Evolutionary conservation across 2,113 vertebrate species (phyloP).

Genomic region (Thunnus maccoyii): DNA sequence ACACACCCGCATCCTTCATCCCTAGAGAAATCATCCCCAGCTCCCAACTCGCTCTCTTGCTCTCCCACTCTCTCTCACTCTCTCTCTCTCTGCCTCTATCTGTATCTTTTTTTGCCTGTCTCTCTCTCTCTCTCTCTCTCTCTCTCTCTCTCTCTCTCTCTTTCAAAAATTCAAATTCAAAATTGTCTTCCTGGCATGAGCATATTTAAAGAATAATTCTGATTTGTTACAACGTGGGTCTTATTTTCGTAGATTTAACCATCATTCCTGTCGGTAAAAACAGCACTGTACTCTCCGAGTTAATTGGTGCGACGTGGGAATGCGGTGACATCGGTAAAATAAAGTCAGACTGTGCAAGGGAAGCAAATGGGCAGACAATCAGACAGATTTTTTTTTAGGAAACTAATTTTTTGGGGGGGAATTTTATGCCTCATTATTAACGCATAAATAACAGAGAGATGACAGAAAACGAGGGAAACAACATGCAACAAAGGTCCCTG

Average conservation of each 20-base stretch:
- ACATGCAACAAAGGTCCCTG: no score
- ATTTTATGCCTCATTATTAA: no score
- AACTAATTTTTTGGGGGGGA: no score
- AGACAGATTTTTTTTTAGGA: no score
- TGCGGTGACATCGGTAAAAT: background rate
- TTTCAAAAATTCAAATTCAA: slow-evolving; percentile 45
- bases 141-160: slow-evolving; percentile 1
- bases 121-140: slow-evolving; percentile 30
- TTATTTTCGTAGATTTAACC: slow-evolving; percentile 4
- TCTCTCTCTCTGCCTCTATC: slow-evolving; percentile 41
- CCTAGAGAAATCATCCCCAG: slow-evolving; percentile 84
- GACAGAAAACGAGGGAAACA: no score
- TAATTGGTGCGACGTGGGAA: slow-evolving; percentile 9
- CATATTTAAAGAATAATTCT: slow-evolving; percentile 33
- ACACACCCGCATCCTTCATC: slow-evolving; percentile 73
- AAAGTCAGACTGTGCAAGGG: background rate
- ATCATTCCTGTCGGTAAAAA: background rate
- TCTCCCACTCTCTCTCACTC: slow-evolving; percentile 52
- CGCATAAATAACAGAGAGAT: no score
- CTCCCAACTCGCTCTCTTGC: slow-evolving; percentile 73
- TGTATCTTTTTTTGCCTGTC: slow-evolving; percentile 40
- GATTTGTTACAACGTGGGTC: slow-evolving; percentile 9
- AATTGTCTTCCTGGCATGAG: slow-evolving; percentile 24
- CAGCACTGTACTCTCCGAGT: background rate
- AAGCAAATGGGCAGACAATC: background rate